Base-by-base conservation (phyloP, 1,140 invertebrate genomes). In the Zaprionus africanus region DNA sequence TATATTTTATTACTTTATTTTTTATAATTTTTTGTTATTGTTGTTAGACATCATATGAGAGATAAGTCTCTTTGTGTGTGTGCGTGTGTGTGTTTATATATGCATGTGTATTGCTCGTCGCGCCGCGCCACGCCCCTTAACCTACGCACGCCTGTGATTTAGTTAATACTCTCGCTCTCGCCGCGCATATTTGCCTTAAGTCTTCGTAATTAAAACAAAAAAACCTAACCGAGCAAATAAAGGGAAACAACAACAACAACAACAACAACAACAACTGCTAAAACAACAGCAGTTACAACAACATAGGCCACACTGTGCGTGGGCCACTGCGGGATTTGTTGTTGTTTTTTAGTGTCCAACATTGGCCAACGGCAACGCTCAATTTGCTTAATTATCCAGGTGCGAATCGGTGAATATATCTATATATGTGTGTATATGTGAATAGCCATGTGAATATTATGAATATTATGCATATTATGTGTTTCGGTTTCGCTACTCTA, bases 341-440 rank as follows among this genome's bases (percentile, higher is more conserved):
- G 12, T 38, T 46, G 41, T 24, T 11, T 34, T 19, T 59, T 59
- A 24, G 22, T 59, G 57, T 46, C 57, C 56, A 67, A 65, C 64
- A 67, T 74, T 74, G 64, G 71, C 71, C 28, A 74, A 74, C 71
- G 73, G 67, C 67, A 76, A 19, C 31, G 53, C 24, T 60, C 61
- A 76, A 83, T 83, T 83, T 67, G 67, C 69, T 74, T 85, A 84
- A 84, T 84, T 70, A 81, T 58, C 58, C 66, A 83, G 78, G 81
- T 83, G 81, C 64, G 81, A 75, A 75, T 70, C 69, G 53, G 24
- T 60, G 43, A 51, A 68, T 68, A 68, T 54, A 26, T 68, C 54
- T 31, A 68, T 36, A 59, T 41, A 60, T 54, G 43, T 34, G 53
- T 54, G 19, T 74, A 59, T 41, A 68, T 54, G 36, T 74, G 49